phyloP scores from a whole-genome alignment of 2,113 vertebrate species.

The Microtus ochrogaster region DNA sequence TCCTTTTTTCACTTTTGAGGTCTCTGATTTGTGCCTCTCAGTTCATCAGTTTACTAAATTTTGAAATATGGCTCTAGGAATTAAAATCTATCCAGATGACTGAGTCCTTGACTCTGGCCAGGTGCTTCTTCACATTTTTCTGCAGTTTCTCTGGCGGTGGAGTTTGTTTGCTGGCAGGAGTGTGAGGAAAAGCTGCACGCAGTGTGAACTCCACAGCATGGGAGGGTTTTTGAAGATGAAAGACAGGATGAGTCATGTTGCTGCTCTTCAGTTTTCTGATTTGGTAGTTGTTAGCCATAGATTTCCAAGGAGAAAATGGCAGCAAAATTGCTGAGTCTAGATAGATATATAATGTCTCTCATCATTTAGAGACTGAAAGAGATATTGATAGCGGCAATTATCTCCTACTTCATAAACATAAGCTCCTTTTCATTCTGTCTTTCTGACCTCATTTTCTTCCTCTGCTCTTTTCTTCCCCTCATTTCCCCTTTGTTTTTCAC shows the following conservation, averaged over 20 bases:
- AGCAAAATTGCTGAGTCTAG: background rate
- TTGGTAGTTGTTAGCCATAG: constrained; percentile 38
- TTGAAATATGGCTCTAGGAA: constrained; percentile 48
- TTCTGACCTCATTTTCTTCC: background rate
- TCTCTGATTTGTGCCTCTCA: constrained; percentile 37
- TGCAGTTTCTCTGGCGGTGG: background rate
- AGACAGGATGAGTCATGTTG: constrained; percentile 15
- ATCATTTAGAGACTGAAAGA: background rate
- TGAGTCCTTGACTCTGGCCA: background rate
- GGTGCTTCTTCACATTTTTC: constrained; percentile 1
- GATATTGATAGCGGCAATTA: background rate
- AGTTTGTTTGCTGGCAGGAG: background rate
- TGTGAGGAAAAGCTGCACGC: background rate
- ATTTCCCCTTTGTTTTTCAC: background rate
- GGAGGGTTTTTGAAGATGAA: constrained; percentile 63
- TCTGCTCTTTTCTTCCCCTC: background rate
- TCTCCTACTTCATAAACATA: background rate
- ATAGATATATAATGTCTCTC: constrained; percentile 13
- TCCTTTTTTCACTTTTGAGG: background rate
- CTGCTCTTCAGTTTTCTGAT: constrained; percentile 32
- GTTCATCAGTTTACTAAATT: background rate
- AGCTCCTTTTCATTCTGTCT: background rate
- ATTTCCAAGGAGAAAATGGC: constrained; percentile 37
- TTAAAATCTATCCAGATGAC: constrained; percentile 16
- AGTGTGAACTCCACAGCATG: constrained; percentile 47